phyloP scores from a whole-genome alignment of 2,888 invertebrate genomes.

The Orchesellides sinensis region DNA sequence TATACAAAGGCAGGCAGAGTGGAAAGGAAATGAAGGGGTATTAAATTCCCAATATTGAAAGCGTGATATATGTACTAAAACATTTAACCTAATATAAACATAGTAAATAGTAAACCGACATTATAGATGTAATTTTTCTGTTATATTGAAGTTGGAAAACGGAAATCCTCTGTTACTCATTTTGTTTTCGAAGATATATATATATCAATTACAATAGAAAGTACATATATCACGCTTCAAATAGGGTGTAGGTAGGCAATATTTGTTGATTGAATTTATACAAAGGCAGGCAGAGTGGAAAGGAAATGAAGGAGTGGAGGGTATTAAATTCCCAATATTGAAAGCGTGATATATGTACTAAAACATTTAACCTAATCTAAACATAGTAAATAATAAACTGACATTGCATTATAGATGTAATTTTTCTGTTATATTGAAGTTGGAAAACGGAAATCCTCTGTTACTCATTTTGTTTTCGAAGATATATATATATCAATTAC shows the following conservation, averaged over 20 bases:
- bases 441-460: not conserved
- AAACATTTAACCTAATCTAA: conserved; percentile 39
- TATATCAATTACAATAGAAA: too few species aligned
- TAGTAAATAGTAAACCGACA: not conserved
- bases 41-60: not conserved
- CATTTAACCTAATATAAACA: conserved; percentile 39
- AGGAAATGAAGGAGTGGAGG: not conserved
- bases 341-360: conserved; percentile 30
- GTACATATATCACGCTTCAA: too few species aligned
- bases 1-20: not conserved
- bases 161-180: not conserved
- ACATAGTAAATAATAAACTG: not conserved
- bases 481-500: too few species aligned
- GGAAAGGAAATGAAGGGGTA: not conserved
- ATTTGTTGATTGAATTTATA: not conserved
- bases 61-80: not conserved
- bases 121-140: not conserved
- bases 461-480: not conserved
- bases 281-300: not conserved
- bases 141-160: not conserved
- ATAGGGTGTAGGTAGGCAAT: too few species aligned
- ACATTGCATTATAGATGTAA: not conserved
- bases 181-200: too few species aligned
- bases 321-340: not conserved
- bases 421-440: not conserved